Conservation (phyloP, 2,888 invertebrate species). For the Morpho achilles region DNA sequence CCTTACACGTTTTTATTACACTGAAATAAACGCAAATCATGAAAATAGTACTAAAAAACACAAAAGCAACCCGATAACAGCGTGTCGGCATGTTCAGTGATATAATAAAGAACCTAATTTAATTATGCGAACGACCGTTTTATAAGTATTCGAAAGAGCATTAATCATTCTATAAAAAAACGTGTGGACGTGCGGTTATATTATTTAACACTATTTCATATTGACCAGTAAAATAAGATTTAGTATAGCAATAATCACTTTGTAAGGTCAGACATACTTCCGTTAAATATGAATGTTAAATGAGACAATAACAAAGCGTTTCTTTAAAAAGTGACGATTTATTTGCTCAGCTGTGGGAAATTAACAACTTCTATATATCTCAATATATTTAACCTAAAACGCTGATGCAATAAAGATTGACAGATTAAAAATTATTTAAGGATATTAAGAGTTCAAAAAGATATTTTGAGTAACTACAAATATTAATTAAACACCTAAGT, state of each 20-base stretch:
- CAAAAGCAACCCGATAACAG: conserved; percentile 1
- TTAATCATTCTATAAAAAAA: neutral
- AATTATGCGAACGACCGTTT: conserved; percentile 8
- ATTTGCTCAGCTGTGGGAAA: too few relatives aligned
- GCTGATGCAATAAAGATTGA: too few relatives aligned
- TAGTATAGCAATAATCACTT: conserved; percentile 7
- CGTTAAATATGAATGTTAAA: neutral
- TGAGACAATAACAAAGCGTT: too few relatives aligned
- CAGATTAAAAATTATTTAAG: too few relatives aligned
- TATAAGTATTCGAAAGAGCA: conserved; percentile 2
- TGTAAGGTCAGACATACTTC: conserved; percentile 4
- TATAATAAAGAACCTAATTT: conserved; percentile 12
- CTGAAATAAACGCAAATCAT: too few relatives aligned
- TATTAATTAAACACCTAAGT: too few relatives aligned
- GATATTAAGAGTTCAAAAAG: too few relatives aligned
- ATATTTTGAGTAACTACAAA: too few relatives aligned
- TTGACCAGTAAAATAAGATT: conserved; percentile 2
- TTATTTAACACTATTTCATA: conserved; percentile 9
- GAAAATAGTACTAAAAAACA: neutral
- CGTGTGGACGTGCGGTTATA: conserved; percentile 3
- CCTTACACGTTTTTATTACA: too few relatives aligned
- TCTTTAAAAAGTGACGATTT: too few relatives aligned
- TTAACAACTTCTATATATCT: too few relatives aligned
- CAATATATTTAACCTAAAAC: too few relatives aligned
- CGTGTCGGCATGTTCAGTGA: conserved; percentile 10